These are phyloP conservation scores for Ectemnius cavifrons DNA, from an alignment of 2,888 invertebrate species.

Conservation along the genomic window DNA sequence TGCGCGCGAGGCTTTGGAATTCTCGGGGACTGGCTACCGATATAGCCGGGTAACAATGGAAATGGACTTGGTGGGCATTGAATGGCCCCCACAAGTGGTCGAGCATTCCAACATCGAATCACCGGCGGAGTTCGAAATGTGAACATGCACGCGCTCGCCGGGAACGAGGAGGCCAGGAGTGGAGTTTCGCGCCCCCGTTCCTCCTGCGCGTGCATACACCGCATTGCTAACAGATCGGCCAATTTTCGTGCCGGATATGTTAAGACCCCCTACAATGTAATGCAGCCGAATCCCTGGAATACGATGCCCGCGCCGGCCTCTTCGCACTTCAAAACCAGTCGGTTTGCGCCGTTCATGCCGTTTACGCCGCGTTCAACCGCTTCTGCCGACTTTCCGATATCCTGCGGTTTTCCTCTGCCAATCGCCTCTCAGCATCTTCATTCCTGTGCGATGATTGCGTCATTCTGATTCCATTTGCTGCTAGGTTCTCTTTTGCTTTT, in stretches of 20 bases:
- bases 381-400: slow-evolving; percentile 34
- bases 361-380: slow-evolving; percentile 2
- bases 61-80: slow-evolving; percentile 62
- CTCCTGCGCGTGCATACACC: slow-evolving; percentile 57
- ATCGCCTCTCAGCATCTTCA: slow-evolving; percentile 9
- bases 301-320: slow-evolving; percentile 32
- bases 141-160: slow-evolving; percentile 52
- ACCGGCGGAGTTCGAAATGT: slow-evolving; percentile 59
- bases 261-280: slow-evolving; percentile 66
- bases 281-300: slow-evolving; percentile 35
- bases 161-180: slow-evolving; percentile 56
- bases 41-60: slow-evolving; percentile 61
- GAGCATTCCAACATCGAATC: slow-evolving; percentile 66
- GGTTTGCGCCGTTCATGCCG: slow-evolving; percentile 13
- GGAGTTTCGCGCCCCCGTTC: slow-evolving; percentile 57
- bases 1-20: slow-evolving; percentile 55
- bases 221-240: slow-evolving; percentile 62
- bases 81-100: slow-evolving; percentile 63
- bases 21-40: slow-evolving; percentile 55
- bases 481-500: too few species aligned
- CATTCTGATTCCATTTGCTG: too few species aligned
- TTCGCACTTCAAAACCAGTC: slow-evolving; percentile 30
- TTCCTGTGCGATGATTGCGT: too few species aligned
- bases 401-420: slow-evolving; percentile 33
- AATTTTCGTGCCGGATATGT: slow-evolving; percentile 64